Percentiles rank a stretch among this genome's conserved stretches.
These are phyloP conservation scores for Sapayoa aenigma DNA, from an alignment of 2,113 vertebrate genomes.

Conservation along the genomic window DNA sequence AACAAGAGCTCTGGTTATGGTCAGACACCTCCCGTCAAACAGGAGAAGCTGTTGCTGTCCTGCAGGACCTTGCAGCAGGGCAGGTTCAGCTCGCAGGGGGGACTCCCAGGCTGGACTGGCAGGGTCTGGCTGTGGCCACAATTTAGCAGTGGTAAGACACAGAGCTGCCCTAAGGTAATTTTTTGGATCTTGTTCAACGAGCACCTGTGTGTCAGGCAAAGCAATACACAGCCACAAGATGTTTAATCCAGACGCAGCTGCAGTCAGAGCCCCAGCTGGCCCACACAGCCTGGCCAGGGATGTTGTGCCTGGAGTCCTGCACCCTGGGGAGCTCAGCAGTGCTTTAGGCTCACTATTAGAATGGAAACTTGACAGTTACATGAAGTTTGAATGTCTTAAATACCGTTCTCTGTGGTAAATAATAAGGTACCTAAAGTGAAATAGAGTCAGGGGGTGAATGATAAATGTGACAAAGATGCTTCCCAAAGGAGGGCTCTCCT, in stretches of 20 bases:
- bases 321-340: fast-evolving
- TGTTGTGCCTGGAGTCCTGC: fast-evolving
- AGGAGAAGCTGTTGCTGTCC: background rate
- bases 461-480: background rate
- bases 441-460: background rate
- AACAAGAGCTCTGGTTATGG: fast-evolving
- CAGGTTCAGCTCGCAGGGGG: background rate
- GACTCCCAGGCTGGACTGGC: background rate
- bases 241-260: background rate
- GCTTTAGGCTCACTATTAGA: background rate
- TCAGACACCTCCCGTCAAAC: background rate
- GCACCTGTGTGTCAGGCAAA: background rate
- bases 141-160: background rate
- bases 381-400: background rate
- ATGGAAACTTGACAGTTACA: background rate
- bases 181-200: background rate
- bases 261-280: background rate
- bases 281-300: background rate
- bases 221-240: background rate
- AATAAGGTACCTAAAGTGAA: background rate
- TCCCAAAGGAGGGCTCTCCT: background rate
- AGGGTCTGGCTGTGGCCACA: fast-evolving
- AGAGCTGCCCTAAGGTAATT: background rate
- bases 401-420: background rate
- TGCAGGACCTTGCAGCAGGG: background rate